phyloP scores from a whole-genome alignment of 1,140 invertebrate genomes.

The Chionoecetes opilio region DNA sequence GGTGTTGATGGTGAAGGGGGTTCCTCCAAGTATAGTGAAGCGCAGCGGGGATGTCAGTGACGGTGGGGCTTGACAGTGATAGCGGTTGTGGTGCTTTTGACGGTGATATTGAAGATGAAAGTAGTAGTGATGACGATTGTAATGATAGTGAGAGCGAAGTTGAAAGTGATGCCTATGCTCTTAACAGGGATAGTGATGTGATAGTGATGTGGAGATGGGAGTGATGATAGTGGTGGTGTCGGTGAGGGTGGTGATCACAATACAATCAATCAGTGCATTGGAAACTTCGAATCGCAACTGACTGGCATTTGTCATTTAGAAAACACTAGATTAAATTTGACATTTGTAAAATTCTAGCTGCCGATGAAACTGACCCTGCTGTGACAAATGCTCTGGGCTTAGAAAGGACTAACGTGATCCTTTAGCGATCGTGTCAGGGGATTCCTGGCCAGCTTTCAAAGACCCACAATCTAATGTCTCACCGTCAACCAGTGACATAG shows the following conservation, averaged over 20 bases:
- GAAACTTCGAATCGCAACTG: too few relatives aligned
- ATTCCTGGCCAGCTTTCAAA: background rate
- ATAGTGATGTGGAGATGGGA: too few relatives aligned
- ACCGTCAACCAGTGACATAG: too few relatives aligned
- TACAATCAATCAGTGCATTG: too few relatives aligned
- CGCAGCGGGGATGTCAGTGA: too few relatives aligned
- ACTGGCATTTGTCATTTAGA: background rate
- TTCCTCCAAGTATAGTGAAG: background rate
- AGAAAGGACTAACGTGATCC: background rate
- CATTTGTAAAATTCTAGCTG: background rate
- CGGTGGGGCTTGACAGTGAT: background rate
- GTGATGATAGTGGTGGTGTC: too few relatives aligned
- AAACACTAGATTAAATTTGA: background rate
- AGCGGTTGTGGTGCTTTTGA: background rate
- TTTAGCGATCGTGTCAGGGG: background rate
- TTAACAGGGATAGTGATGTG: too few relatives aligned
- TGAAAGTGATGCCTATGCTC: too few relatives aligned
- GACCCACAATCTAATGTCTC: background rate
- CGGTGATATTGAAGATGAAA: background rate
- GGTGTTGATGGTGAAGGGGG: background rate
- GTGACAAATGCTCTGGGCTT: background rate
- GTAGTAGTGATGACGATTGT: background rate
- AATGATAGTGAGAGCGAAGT: background rate
- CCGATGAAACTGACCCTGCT: background rate
- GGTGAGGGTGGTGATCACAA: too few relatives aligned